phyloP scores from a whole-genome alignment of 2,113 vertebrate species.

The Heterotis niloticus region DNA sequence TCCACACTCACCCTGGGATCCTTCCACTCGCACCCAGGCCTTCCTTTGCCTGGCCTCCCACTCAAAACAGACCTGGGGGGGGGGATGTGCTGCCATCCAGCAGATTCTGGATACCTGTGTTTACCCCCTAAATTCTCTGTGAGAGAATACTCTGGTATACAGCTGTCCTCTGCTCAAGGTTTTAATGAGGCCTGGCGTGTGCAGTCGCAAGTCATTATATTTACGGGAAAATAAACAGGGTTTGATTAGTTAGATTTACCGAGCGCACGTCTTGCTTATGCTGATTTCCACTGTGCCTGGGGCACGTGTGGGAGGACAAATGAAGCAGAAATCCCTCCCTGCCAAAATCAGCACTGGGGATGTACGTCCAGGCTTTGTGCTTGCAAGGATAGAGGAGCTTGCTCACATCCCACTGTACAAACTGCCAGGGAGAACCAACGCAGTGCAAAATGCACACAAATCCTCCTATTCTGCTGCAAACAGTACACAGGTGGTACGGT shows the following conservation, averaged over 20 bases:
- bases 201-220: neutral
- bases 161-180: neutral
- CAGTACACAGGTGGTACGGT: too few species aligned
- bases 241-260: slow-evolving; percentile 2
- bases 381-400: too few species aligned
- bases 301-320: slow-evolving; percentile 2
- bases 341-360: too few species aligned
- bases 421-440: too few species aligned
- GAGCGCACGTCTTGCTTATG: neutral
- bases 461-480: too few species aligned
- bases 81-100: slow-evolving; percentile 31
- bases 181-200: neutral
- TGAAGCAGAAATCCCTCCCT: neutral
- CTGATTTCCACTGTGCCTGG: slow-evolving; percentile 8
- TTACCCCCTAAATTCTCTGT: neutral
- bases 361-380: too few species aligned
- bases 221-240: neutral
- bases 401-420: too few species aligned
- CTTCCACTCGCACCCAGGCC: slow-evolving; percentile 50
- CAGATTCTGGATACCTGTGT: slow-evolving; percentile 41
- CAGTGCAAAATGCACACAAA: too few species aligned
- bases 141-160: neutral
- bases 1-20: slow-evolving; percentile 55
- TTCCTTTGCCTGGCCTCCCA: slow-evolving; percentile 37
- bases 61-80: slow-evolving; percentile 44